Evolutionary conservation across 2,888 invertebrate species (phyloP).

Genomic region (Trichacis sp.): DNA sequence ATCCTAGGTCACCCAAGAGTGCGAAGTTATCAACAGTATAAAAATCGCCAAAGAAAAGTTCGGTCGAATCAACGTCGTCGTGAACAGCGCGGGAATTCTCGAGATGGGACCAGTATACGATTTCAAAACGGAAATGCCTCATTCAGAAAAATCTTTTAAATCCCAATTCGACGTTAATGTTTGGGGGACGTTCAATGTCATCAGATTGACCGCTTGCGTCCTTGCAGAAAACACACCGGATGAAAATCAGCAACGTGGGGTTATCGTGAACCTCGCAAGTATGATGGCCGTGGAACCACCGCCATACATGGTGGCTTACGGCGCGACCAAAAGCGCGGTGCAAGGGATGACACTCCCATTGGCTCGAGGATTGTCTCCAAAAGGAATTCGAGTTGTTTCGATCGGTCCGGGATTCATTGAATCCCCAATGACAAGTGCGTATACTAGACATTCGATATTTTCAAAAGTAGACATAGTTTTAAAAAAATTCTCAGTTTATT

Average conservation of each 20-base stretch:
- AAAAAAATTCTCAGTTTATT: no score
- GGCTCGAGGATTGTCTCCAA: slow-evolving; percentile 44
- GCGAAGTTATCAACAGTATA: slow-evolving; percentile 46
- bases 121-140: slow-evolving; percentile 43
- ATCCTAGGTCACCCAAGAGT: slow-evolving; percentile 45
- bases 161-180: slow-evolving; percentile 46
- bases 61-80: slow-evolving; percentile 46
- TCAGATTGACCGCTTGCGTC: slow-evolving; percentile 38
- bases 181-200: slow-evolving; percentile 50
- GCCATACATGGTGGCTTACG: slow-evolving; percentile 42
- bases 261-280: slow-evolving; percentile 51
- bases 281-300: slow-evolving; percentile 41
- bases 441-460: no score
- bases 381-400: slow-evolving; percentile 73
- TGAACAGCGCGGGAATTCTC: slow-evolving; percentile 45
- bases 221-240: slow-evolving; percentile 47
- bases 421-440: slow-evolving; percentile 46
- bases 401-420: slow-evolving; percentile 79
- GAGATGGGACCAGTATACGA: slow-evolving; percentile 39
- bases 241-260: slow-evolving; percentile 45
- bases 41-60: slow-evolving; percentile 43
- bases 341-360: slow-evolving; percentile 50
- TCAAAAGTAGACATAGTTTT: no score
- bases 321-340: slow-evolving; percentile 46
- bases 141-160: slow-evolving; percentile 43